These are phyloP conservation scores for Brachirus orientalis DNA, from an alignment of 2,113 vertebrate species.

Conservation along the genomic window DNA sequence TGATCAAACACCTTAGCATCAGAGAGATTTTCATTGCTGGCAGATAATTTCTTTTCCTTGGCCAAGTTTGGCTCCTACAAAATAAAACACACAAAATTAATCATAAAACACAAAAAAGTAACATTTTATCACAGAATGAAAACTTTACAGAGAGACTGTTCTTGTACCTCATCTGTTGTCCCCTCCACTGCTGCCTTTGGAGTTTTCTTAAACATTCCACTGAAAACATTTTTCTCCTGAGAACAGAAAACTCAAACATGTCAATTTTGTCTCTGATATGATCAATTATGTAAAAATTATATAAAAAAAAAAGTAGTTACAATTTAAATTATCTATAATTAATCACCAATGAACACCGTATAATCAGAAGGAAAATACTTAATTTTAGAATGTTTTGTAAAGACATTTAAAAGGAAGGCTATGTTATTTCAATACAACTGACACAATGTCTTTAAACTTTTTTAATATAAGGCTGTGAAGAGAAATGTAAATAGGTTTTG, in stretches of 20 bases:
- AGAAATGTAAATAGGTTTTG: no score
- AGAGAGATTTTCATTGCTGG: slow-evolving; percentile 48
- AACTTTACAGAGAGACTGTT: neutral
- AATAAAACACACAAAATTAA: neutral
- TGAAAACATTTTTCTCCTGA: slow-evolving; percentile 64
- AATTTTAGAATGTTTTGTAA: no score
- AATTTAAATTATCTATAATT: no score
- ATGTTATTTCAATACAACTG: no score
- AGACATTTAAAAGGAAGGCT: no score
- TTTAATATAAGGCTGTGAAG: no score
- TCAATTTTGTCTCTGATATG: neutral
- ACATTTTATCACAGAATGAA: neutral
- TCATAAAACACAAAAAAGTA: neutral
- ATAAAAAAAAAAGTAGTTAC: no score
- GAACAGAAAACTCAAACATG: neutral
- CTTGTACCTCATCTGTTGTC: slow-evolving; percentile 46
- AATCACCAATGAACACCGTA: no score
- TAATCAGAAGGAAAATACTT: no score
- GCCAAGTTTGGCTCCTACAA: slow-evolving; percentile 26
- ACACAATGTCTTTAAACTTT: no score
- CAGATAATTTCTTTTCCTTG: slow-evolving; percentile 21
- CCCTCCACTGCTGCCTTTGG: slow-evolving; percentile 51
- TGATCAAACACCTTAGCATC: slow-evolving; percentile 48
- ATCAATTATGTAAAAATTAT: no score
- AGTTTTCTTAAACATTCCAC: slow-evolving; percentile 65